Evolutionary conservation across 2,888 invertebrate genomes (phyloP).

Genomic region (Iselma pallidipennis): DNA sequence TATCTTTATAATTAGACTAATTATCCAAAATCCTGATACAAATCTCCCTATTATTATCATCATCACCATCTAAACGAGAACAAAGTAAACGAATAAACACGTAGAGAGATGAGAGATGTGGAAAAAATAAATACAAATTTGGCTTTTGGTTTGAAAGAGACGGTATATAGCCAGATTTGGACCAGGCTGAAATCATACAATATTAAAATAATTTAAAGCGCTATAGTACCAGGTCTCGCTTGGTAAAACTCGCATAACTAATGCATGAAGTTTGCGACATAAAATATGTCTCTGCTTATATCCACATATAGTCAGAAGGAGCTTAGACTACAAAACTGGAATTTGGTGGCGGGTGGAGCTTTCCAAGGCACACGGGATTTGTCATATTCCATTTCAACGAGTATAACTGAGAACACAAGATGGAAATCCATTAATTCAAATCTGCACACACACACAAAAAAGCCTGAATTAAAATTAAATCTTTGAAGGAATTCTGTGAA

Average conservation of each 20-base stretch:
- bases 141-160: not conserved
- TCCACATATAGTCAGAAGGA: not conserved
- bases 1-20: not conserved
- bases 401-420: conserved; percentile 3
- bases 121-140: not conserved
- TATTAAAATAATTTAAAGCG: conserved; percentile 55
- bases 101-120: not conserved
- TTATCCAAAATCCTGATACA: not conserved
- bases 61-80: not conserved
- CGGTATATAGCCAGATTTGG: conserved; percentile 45
- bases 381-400: conserved; percentile 36
- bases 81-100: not conserved
- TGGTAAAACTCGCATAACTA: conserved; percentile 38
- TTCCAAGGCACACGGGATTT: conserved; percentile 41
- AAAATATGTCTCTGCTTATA: conserved; percentile 45
- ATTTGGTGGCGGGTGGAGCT: conserved; percentile 24
- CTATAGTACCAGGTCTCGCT: conserved; percentile 27
- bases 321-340: conserved; percentile 20
- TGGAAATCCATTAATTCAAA: conserved; percentile 15
- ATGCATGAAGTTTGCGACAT: conserved; percentile 43
- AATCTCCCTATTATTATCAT: not conserved
- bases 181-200: conserved; percentile 50
- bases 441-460: no score
- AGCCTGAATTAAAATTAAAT: no score
- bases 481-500: no score